Evolutionary conservation across 2,113 vertebrate species (phyloP), one percentile per base, ranked within the genome.

Genomic region (Ammospiza caudacuta): DNA sequence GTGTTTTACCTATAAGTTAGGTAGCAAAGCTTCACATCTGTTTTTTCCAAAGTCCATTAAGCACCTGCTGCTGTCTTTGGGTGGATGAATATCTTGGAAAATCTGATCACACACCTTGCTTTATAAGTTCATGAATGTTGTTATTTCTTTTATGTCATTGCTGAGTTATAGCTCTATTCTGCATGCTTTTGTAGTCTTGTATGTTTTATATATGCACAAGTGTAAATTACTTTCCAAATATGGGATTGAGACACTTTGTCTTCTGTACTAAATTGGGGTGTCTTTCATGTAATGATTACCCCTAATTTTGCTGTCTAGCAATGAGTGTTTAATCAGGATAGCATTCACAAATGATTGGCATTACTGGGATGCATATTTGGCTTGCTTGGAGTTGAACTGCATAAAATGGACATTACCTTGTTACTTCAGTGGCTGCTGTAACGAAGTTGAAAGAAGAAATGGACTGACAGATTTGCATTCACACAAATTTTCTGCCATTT

Each of bases 241-340:
- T 3, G 52, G 20, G 31, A 67, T 83, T 67, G 41, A 94, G 94
- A 75, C 72, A 19, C 68, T 76, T 87, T 61, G 79, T 93, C 54
- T 77, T 96, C 76, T 94, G 27, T 52, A 20, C 72, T 51, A 66
- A 82, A 35, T 37, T 70, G 64, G 3, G 8, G 44, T 73, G 55
- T 86, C 75, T 95, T 87, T 86, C 52, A 44, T 89, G 52, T 77
- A 68, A 63, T n/a, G 64, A 81, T 96, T 83, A 81, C n/a, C 68
- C 24, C 52, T 86, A 70, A 77, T 93, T 83, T 82, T 90, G 44
- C 63, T 92, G 90, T 83, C 84, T 80, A 47, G 85, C 51, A 77
- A n/a, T 49, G 67, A 52, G 29, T 27, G 29, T 57, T 95, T 80
- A 51, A 73, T 91, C 46, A 43, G 75, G 46, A 21, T 16, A 47